These are phyloP conservation scores for Chrysemys picta DNA, from an alignment of 2,113 vertebrate species.

Conservation along the genomic window DNA sequence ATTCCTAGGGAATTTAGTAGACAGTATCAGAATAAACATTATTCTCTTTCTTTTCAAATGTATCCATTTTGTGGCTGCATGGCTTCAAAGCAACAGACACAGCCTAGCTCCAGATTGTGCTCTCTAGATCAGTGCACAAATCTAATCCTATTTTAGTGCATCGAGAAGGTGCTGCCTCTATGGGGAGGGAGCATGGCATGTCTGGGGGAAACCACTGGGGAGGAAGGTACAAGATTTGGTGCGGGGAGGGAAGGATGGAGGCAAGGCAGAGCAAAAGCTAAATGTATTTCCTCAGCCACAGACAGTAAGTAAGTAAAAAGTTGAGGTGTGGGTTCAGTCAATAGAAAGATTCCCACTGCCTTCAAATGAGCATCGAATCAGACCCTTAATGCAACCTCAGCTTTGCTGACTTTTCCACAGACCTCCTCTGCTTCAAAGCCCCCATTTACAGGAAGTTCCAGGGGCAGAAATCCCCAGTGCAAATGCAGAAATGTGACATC, in stretches of 20 bases:
- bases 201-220: too few species aligned
- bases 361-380: not conserved
- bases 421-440: not conserved
- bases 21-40: not conserved
- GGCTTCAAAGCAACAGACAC: not conserved
- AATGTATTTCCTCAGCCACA: not conserved
- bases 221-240: too few species aligned
- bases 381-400: not conserved
- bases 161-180: not conserved
- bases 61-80: not conserved
- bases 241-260: not conserved
- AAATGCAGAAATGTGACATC: not conserved
- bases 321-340: not conserved
- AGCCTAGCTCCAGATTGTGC: not conserved
- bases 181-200: not conserved
- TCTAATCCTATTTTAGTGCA: not conserved
- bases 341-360: not conserved
- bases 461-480: not conserved
- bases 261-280: not conserved
- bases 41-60: not conserved
- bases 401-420: not conserved
- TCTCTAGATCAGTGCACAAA: not conserved
- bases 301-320: not conserved
- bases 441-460: not conserved
- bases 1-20: not conserved